Evolutionary conservation across 2,113 vertebrate genomes (phyloP).

Genomic region (Octodon degus): DNA sequence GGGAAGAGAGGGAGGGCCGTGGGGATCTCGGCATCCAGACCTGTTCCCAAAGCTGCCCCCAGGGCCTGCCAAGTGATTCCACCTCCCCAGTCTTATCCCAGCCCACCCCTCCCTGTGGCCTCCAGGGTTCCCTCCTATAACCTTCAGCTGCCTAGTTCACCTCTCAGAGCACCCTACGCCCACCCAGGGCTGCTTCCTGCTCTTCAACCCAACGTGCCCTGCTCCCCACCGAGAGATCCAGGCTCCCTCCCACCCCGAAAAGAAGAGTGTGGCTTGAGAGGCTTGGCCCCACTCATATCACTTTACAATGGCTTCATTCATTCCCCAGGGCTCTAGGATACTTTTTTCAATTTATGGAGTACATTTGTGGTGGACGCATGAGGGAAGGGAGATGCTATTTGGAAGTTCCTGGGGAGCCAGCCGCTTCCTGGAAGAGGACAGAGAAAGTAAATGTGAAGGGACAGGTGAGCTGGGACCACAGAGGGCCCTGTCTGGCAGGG

Average conservation of each 20-base stretch:
- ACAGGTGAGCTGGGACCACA: fast-evolving
- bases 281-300: background rate
- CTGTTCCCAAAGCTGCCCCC: background rate
- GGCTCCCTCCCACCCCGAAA: background rate
- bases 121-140: background rate
- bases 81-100: background rate
- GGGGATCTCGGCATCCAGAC: background rate
- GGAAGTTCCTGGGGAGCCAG: background rate
- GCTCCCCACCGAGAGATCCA: background rate
- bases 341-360: conserved; percentile 37
- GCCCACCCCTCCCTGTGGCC: fast-evolving
- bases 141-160: fast-evolving
- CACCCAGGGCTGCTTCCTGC: background rate
- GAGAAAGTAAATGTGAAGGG: background rate
- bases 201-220: fast-evolving
- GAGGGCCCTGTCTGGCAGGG: background rate
- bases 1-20: background rate
- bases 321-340: background rate
- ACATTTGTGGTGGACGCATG: conserved; percentile 1
- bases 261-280: conserved; percentile 22
- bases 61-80: fast-evolving
- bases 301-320: conserved; percentile 46
- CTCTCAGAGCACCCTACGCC: background rate
- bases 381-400: conserved; percentile 46
- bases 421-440: background rate